A percentile compares a stretch with the other conserved stretches of the same genome.
Conservation (phyloP, 2,113 vertebrate species). For the Physeter macrocephalus region DNA sequence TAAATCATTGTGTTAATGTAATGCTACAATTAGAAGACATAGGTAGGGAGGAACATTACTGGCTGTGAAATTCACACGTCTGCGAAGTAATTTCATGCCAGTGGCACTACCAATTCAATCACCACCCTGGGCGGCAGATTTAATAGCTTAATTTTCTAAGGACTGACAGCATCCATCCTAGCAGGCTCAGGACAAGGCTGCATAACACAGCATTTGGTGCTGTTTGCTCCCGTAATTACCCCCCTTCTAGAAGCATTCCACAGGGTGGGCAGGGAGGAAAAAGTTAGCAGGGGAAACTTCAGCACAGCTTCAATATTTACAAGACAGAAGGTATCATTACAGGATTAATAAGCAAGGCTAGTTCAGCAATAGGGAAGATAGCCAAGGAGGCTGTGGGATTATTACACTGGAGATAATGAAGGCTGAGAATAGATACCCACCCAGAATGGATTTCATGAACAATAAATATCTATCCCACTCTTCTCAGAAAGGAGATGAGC, state of each 20-base stretch:
- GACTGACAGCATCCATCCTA: constrained; percentile 54
- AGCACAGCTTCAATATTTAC: constrained; percentile 58
- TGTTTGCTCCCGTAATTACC: background rate
- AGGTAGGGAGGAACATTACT: background rate
- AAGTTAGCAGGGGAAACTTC: constrained; percentile 39
- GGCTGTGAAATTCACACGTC: constrained; percentile 27
- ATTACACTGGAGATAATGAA: constrained; percentile 50
- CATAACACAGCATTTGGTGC: background rate
- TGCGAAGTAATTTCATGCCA: constrained; percentile 51
- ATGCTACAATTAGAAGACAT: background rate
- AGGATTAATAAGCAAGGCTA: constrained; percentile 63
- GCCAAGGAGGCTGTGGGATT: constrained; percentile 56
- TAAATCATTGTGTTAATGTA: background rate
- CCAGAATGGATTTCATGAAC: constrained; percentile 66
- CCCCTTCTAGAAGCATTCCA: constrained; percentile 7
- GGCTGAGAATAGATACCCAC: constrained; percentile 63
- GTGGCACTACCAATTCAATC: constrained; percentile 43
- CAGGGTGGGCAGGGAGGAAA: constrained; percentile 1
- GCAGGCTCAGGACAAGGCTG: constrained; percentile 29
- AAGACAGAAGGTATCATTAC: constrained; percentile 56
- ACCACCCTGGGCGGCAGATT: constrained; percentile 1
- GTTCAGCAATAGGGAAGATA: constrained; percentile 45
- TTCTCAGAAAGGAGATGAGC: constrained; percentile 40
- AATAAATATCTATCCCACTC: constrained; percentile 60
- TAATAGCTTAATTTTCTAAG: constrained; percentile 63